Conservation (phyloP, 2,888 invertebrate species). For the Xestia c-nigrum region DNA sequence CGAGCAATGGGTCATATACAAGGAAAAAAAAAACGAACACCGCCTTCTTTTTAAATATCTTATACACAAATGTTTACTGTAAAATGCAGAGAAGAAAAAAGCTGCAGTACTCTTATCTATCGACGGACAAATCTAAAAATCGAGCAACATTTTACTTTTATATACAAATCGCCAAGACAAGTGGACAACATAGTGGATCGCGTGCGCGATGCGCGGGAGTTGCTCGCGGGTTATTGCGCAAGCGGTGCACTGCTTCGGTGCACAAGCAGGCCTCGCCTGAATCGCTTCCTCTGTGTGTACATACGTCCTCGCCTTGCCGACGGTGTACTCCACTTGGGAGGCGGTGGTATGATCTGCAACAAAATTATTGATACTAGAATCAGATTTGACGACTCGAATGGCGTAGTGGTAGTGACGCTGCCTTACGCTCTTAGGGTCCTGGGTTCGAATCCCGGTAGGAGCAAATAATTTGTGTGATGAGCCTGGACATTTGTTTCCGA, state of each 20-base stretch:
- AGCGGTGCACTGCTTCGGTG: conserved; percentile 78
- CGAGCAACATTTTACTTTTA: neutral
- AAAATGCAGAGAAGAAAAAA: neutral
- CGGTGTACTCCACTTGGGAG: conserved; percentile 68
- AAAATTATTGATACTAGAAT: neutral
- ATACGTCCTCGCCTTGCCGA: conserved; percentile 83
- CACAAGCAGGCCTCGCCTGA: conserved; percentile 85
- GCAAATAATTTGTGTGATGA: too few species aligned
- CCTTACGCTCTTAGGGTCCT: too few species aligned
- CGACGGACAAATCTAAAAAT: neutral
- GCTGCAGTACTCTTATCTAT: neutral
- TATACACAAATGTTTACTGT: neutral
- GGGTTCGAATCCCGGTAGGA: too few species aligned
- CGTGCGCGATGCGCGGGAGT: conserved; percentile 75
- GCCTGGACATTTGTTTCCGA: too few species aligned
- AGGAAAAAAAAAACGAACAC: neutral
- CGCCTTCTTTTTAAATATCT: neutral
- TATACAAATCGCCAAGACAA: conserved; percentile 40
- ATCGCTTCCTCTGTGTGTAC: conserved; percentile 87
- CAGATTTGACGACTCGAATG: too few species aligned
- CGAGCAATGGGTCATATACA: neutral
- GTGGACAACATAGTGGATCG: conserved; percentile 70
- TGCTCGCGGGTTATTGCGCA: conserved; percentile 78
- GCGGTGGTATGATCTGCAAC: neutral
- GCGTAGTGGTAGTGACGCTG: too few species aligned